Evolutionary conservation across 2,113 vertebrate species (phyloP).

Genomic region (human (Homo sapiens)): DNA sequence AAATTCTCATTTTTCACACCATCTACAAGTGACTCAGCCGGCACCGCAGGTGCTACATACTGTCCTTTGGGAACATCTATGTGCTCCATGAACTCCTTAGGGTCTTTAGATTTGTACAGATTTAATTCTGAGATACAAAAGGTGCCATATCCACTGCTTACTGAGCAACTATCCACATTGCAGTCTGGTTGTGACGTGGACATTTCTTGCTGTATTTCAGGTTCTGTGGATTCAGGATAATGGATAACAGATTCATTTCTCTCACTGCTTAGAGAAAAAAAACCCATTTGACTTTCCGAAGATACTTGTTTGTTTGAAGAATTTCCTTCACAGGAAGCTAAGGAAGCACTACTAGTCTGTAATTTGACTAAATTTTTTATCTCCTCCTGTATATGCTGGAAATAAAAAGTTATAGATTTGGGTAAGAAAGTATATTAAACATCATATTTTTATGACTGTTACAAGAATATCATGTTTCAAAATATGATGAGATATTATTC

Average conservation of each 20-base stretch:
- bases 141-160: constrained; percentile 93
- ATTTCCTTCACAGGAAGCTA: constrained; percentile 41
- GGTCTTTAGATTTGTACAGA: constrained; percentile 14
- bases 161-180: constrained; percentile 77
- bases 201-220: constrained; percentile 66
- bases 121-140: constrained; percentile 85
- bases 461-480: neutral
- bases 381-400: constrained; percentile 95
- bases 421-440: neutral
- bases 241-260: constrained; percentile 78
- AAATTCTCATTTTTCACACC: neutral
- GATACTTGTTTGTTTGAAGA: constrained; percentile 63
- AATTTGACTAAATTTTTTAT: constrained; percentile 92
- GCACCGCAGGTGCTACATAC: neutral
- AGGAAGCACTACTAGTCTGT: constrained; percentile 80
- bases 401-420: neutral
- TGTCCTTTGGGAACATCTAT: neutral
- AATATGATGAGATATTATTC: neutral
- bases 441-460: neutral
- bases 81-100: neutral
- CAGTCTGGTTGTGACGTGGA: constrained; percentile 70
- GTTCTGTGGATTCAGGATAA: constrained; percentile 73
- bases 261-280: constrained; percentile 77
- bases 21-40: rapidly evolving
- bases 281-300: constrained; percentile 80